A percentile compares a stretch with the other conserved stretches of the same genome.
Conservation (phyloP, 2,113 vertebrate genomes). For the Riparia riparia region DNA sequence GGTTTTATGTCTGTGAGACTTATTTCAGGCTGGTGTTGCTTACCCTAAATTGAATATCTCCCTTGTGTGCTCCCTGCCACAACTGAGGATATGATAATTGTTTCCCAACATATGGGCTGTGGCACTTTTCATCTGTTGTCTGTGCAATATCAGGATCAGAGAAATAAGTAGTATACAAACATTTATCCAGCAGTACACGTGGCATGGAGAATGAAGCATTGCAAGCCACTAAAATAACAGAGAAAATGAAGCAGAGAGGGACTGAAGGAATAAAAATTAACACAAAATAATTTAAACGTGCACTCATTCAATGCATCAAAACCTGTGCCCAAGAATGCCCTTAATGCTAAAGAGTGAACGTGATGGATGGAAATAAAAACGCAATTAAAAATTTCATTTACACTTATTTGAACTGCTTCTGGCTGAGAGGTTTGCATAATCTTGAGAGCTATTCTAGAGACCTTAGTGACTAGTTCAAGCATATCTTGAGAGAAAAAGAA, state of each 20-base stretch:
- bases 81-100: background rate
- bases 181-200: background rate
- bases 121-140: background rate
- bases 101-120: background rate
- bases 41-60: background rate
- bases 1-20: background rate
- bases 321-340: background rate
- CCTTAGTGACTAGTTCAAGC: background rate
- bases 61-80: background rate
- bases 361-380: conserved; percentile 9
- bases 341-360: background rate
- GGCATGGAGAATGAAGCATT: background rate
- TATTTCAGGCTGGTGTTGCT: background rate
- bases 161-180: background rate
- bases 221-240: background rate
- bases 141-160: background rate
- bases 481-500: background rate
- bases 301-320: background rate
- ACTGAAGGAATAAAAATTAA: background rate
- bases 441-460: background rate
- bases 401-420: background rate
- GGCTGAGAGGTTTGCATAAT: background rate
- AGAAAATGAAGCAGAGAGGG: background rate
- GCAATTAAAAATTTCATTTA: background rate
- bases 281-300: background rate